Conservation (phyloP, 1,140 invertebrate species). For the Papilio dardanus region DNA sequence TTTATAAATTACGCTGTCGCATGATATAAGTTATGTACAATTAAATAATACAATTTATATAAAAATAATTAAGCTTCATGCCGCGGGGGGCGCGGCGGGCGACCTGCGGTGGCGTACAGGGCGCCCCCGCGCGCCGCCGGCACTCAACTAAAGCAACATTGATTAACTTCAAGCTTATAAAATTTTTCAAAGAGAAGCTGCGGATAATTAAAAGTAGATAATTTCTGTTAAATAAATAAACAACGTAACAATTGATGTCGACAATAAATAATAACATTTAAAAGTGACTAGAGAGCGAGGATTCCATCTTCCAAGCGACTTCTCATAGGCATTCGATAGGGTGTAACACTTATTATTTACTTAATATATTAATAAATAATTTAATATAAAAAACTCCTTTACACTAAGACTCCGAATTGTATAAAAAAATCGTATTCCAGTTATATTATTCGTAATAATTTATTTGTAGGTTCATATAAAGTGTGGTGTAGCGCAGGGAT, state of each 20-base stretch:
- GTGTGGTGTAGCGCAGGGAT: constrained; percentile 56
- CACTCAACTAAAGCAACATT: constrained; percentile 56
- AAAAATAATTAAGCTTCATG: constrained; percentile 71
- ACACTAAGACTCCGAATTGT: constrained; percentile 77
- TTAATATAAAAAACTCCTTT: constrained; percentile 69
- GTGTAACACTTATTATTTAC: constrained; percentile 77
- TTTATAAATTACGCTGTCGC: constrained; percentile 68
- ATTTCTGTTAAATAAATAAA: no score
- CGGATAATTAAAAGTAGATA: no score
- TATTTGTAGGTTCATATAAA: constrained; percentile 42
- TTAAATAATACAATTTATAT: constrained; percentile 59
- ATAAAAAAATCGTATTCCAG: constrained; percentile 71
- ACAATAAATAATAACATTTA: constrained; percentile 68
- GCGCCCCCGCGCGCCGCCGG: constrained; percentile 42
- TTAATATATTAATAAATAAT: constrained; percentile 77
- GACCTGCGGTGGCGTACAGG: constrained; percentile 65
- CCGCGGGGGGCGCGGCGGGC: constrained; percentile 44
- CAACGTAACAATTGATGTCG: constrained; percentile 62
- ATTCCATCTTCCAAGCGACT: constrained; percentile 62
- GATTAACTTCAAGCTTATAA: constrained; percentile 73
- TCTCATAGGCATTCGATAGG: constrained; percentile 76
- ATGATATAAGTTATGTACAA: constrained; percentile 54
- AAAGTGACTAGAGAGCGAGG: constrained; percentile 75
- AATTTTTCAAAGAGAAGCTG: constrained; percentile 69
- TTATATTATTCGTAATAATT: constrained; percentile 58